A percentile compares a stretch with the other conserved stretches of the same genome.
These are phyloP conservation scores for Drosophila takahashii DNA, from an alignment of 1,140 invertebrate species.

Conservation along the genomic window DNA sequence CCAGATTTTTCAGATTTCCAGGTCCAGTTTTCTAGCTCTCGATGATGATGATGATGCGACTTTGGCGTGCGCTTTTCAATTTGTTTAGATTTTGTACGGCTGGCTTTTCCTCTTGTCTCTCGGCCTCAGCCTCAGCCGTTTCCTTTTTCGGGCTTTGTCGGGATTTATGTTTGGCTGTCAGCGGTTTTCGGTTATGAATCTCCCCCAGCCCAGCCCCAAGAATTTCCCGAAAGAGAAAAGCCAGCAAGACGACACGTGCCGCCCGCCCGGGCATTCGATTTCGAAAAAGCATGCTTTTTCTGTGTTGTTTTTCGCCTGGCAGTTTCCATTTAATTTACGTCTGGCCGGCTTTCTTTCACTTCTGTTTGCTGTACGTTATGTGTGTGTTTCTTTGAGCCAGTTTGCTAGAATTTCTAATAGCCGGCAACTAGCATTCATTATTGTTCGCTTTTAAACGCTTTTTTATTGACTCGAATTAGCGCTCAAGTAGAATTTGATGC, in stretches of 20 bases:
- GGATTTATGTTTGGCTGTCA: conserved; percentile 75
- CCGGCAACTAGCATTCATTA: conserved; percentile 49
- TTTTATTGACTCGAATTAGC: conserved; percentile 76
- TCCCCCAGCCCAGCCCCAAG: conserved; percentile 52
- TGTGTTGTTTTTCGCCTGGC: conserved; percentile 32
- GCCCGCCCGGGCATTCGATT: conserved; percentile 48
- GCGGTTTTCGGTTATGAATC: conserved; percentile 70
- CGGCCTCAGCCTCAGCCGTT: conserved; percentile 10
- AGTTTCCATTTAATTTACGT: conserved; percentile 73
- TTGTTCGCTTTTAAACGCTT: conserved; percentile 65
- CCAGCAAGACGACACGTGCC: conserved; percentile 61
- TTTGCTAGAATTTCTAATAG: conserved; percentile 77
- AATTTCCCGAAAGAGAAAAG: conserved; percentile 58
- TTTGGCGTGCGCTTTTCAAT: conserved; percentile 82
- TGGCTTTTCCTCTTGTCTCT: conserved; percentile 26
- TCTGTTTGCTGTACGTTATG: not conserved
- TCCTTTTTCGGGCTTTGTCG: conserved; percentile 48
- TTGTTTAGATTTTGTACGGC: conserved; percentile 60
- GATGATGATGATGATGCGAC: conserved; percentile 79
- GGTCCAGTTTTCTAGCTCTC: conserved; percentile 72
- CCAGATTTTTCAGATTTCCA: conserved; percentile 13
- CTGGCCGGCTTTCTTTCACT: conserved; percentile 66
- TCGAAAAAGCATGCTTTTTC: conserved; percentile 39
- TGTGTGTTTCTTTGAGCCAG: conserved; percentile 49
- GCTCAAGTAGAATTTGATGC: conserved; percentile 77